phyloP scores from a whole-genome alignment of 1,140 invertebrate genomes.

The Gonioctena quinquepunctata region DNA sequence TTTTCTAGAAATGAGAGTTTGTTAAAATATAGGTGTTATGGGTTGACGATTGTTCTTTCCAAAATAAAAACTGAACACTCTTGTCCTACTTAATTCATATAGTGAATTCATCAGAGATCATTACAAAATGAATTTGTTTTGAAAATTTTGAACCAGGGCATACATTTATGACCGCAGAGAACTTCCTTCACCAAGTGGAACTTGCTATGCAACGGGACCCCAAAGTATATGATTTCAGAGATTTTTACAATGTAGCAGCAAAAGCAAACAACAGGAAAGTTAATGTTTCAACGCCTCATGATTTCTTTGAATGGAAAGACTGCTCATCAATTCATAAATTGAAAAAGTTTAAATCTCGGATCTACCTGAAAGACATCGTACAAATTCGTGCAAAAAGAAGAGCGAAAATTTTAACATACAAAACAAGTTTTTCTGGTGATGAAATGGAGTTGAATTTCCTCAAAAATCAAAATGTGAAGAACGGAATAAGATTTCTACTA shows the following conservation, averaged over 20 bases:
- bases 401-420: too few relatives aligned
- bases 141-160: slow-evolving; percentile 26
- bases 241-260: slow-evolving; percentile 1
- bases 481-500: too few relatives aligned
- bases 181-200: slow-evolving; percentile 23
- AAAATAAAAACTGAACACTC: slow-evolving; percentile 42
- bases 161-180: slow-evolving; percentile 13
- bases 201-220: neutral
- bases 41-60: slow-evolving; percentile 36
- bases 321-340: too few relatives aligned
- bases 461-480: too few relatives aligned
- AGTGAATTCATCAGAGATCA: slow-evolving; percentile 8
- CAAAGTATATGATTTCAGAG: slow-evolving; percentile 8
- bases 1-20: slow-evolving; percentile 18
- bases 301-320: too few relatives aligned
- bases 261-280: too few relatives aligned
- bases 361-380: too few relatives aligned
- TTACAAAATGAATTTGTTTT: neutral
- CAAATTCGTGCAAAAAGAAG: too few relatives aligned
- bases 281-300: too few relatives aligned
- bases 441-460: too few relatives aligned
- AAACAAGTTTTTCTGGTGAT: too few relatives aligned
- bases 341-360: too few relatives aligned
- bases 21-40: slow-evolving; percentile 20
- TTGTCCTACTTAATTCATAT: slow-evolving; percentile 32